Base-by-base conservation (phyloP, 2,797 vertebrate genomes). In the Crenuchus spilurus region DNA sequence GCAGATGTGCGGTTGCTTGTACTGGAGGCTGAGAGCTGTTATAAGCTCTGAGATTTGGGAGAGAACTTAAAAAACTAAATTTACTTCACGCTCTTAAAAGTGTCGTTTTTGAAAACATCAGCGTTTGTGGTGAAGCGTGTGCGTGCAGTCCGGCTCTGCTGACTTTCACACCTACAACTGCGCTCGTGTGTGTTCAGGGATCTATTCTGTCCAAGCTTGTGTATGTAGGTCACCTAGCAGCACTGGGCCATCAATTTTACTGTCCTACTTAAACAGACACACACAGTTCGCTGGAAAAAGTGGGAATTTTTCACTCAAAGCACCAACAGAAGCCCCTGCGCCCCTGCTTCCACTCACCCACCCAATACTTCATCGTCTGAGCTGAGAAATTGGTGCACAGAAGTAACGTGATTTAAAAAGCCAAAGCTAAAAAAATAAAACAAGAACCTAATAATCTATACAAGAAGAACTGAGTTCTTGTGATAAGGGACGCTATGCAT, bases 181-280 rank as follows among this genome's bases (percentile, higher is more conserved):
- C 65, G 20, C 57, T 54, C 41, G 71, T 64, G 70, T 64, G 81
- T 77, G 79, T 70, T 79, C 77, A 67, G 75, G 76, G 84, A 79
- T 81, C 82, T 82, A 77, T 83, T 85, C 77, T 82, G 84, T 84
- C 83, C 84, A 79, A 62, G 58, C 77, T 62, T 74, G 79, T 74
- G 82, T 88, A 88, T 87, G 84, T 88, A 88, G 87, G 88, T 87
- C 88, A 89, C 85, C 86, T 77, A 82, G 76, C 84, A 79, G 80
- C 82, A 80, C 74, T 75, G 85, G 85, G 74, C 81, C 86, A 90
- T 90, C 84, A 82, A 87, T 90, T 88, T 81, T 77, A 82, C 81
- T 87, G 85, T 81, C 88, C 88, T 89, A 87, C 79, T 87, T 88
- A 84, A 80, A 80, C 65, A 80, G 81, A 82, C 76, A 81, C 76